These are phyloP conservation scores for Parazoanthus darwini DNA, from an alignment of 92 coral and sea anemone genomes.

Conservation along the genomic window DNA sequence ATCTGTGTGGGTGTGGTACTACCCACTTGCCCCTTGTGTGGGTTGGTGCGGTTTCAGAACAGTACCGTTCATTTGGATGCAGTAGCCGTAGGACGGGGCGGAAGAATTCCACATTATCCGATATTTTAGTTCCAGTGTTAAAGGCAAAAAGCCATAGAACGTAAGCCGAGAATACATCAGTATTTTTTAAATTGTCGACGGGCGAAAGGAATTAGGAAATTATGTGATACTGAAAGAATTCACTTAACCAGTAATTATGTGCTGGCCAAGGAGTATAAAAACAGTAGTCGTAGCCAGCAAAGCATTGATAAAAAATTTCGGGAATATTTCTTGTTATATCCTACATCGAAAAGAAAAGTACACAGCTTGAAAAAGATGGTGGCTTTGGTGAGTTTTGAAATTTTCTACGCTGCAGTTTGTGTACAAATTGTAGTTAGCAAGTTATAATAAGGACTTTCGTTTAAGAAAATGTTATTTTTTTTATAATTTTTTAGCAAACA, in stretches of 20 bases:
- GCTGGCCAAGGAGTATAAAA: not conserved
- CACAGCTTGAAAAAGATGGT: not conserved
- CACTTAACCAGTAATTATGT: not conserved
- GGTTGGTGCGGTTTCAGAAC: too few species aligned
- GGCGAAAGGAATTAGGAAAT: conserved; percentile 17
- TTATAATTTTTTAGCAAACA: too few species aligned
- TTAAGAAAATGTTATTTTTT: not conserved
- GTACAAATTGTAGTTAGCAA: not conserved
- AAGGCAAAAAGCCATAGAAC: too few species aligned
- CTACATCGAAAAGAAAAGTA: not conserved
- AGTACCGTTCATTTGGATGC: too few species aligned
- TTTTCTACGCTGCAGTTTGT: not conserved
- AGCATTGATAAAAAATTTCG: not conserved
- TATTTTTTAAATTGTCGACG: not conserved
- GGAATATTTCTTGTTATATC: not conserved
- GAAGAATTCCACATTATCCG: too few species aligned
- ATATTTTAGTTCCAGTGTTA: too few species aligned
- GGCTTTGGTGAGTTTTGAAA: not conserved
- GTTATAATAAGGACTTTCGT: not conserved
- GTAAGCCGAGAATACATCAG: too few species aligned
- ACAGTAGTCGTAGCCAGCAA: not conserved
- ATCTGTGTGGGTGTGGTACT: too few species aligned
- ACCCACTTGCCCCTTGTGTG: too few species aligned
- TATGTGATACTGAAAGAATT: not conserved
- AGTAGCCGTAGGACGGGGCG: too few species aligned